These are phyloP conservation scores for Lagodon rhomboides DNA, from an alignment of 2,797 vertebrate species.

Conservation along the genomic window DNA sequence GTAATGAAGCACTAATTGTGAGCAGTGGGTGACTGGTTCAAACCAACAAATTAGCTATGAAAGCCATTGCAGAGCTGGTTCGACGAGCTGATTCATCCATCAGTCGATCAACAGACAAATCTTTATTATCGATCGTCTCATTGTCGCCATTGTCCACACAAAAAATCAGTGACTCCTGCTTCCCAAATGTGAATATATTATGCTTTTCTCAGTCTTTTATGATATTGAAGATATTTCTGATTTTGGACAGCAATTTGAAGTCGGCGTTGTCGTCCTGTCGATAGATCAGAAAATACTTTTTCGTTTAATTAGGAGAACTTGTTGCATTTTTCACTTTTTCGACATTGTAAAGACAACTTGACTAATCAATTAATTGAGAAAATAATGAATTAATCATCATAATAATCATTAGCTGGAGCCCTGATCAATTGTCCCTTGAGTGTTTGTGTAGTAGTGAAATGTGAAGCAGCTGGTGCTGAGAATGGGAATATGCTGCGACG, in stretches of 20 bases:
- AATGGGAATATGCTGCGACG: neutral
- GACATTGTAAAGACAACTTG: neutral
- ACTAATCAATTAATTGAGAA: neutral
- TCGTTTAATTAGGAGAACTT: neutral
- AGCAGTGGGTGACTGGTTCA: neutral
- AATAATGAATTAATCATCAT: neutral
- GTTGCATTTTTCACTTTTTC: neutral
- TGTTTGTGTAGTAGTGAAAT: neutral
- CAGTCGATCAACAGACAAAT: neutral
- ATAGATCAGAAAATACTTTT: neutral
- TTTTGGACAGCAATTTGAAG: neutral
- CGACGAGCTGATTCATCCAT: neutral
- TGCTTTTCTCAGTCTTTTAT: neutral
- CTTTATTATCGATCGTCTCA: neutral
- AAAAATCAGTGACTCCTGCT: neutral
- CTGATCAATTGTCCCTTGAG: neutral
- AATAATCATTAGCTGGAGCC: neutral
- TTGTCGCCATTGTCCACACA: neutral
- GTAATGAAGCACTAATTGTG: neutral
- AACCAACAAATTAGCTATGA: neutral
- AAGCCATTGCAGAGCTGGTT: neutral
- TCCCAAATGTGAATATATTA: neutral
- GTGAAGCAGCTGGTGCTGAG: conserved; percentile 1
- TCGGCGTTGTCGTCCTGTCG: neutral
- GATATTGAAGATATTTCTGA: neutral